Conservation (phyloP, 2,797 vertebrate species). For the Dicrostonyx torquatus region DNA sequence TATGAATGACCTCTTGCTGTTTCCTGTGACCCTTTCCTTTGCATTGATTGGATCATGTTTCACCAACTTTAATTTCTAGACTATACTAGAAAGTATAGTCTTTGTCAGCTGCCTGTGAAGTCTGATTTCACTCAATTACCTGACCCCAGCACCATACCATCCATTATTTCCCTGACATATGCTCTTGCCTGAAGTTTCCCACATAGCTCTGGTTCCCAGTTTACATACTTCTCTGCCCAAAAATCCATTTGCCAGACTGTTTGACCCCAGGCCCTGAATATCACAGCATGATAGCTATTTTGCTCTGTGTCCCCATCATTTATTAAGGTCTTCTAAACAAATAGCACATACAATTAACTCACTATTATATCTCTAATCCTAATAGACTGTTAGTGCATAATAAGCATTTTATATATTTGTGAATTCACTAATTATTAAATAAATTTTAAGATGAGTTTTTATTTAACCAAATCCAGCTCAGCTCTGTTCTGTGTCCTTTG, state of each 20-base stretch:
- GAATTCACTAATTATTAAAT: background rate
- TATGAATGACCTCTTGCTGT: background rate
- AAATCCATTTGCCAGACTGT: background rate
- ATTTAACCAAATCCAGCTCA: background rate
- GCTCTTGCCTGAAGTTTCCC: background rate
- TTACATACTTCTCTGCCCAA: background rate
- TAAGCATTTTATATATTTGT: background rate
- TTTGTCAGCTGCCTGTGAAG: background rate
- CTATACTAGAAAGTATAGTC: background rate
- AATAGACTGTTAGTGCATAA: background rate
- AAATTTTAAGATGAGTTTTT: slow-evolving; percentile 1
- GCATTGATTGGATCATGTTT: background rate
- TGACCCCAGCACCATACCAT: background rate
- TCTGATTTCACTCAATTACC: background rate
- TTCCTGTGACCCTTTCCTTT: background rate
- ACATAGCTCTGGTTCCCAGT: background rate
- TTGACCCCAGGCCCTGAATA: background rate
- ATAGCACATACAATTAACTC: background rate
- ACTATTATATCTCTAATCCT: background rate
- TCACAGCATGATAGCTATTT: background rate
- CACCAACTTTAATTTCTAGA: background rate
- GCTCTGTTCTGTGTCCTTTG: background rate
- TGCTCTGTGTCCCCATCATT: background rate
- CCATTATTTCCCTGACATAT: background rate
- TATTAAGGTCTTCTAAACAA: background rate